Evolutionary conservation across 2,888 invertebrate species (phyloP).

Genomic region (Laothoe populi): DNA sequence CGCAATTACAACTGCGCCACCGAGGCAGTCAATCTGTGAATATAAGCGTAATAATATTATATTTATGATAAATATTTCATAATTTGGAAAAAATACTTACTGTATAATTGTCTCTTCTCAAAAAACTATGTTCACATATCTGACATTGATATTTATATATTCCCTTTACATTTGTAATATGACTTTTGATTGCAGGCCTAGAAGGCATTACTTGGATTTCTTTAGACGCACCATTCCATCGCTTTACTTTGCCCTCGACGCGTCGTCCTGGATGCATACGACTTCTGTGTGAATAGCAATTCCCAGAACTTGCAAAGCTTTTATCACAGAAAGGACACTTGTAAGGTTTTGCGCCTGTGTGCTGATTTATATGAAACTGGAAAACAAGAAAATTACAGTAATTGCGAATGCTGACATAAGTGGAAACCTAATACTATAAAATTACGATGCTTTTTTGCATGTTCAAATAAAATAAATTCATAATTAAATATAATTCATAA

Average conservation of each 20-base stretch:
- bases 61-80: no score
- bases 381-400: conserved; percentile 42
- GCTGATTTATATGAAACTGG: conserved; percentile 90
- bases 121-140: conserved; percentile 65
- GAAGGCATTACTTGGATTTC: conserved; percentile 34
- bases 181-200: conserved; percentile 36
- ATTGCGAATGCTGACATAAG: no score
- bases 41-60: conserved; percentile 24
- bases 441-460: no score
- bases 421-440: no score
- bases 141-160: conserved; percentile 63
- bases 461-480: no score
- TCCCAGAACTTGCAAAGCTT: conserved; percentile 89
- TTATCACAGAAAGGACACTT: conserved; percentile 90
- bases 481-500: no score
- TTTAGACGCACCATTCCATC: conserved; percentile 28
- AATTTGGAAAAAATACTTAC: no score
- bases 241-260: conserved; percentile 41
- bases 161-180: conserved; percentile 48
- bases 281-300: conserved; percentile 89
- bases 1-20: no score
- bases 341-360: conserved; percentile 90
- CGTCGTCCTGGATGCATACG: conserved; percentile 88
- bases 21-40: no score
- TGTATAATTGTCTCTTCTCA: conserved; percentile 67